Conservation (phyloP, 1,140 invertebrate species). For the Microvelia longipes region DNA sequence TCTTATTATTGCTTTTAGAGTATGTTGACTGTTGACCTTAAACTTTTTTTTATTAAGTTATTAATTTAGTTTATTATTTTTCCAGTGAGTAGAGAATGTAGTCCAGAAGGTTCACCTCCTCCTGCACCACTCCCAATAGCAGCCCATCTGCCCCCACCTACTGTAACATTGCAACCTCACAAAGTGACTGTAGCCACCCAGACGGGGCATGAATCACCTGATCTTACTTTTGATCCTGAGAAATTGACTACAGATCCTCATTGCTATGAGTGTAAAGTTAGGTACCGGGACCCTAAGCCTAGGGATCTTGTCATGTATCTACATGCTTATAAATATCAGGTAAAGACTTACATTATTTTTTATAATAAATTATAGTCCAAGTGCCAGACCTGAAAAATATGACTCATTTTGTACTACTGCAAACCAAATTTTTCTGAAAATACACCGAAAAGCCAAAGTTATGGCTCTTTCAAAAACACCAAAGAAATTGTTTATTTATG, state of each 20-base stretch:
- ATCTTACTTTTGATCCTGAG: constrained; percentile 48
- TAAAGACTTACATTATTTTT: constrained; percentile 12
- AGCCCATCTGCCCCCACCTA: neutral
- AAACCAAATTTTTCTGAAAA: too few species aligned
- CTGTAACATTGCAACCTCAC: neutral
- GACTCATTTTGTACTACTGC: too few species aligned
- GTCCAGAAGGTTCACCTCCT: constrained; percentile 29
- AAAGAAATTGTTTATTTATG: too few species aligned
- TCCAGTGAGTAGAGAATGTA: constrained; percentile 48
- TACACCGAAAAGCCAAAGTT: too few species aligned
- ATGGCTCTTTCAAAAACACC: too few species aligned
- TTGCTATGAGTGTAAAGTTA: constrained; percentile 82
- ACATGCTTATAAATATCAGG: constrained; percentile 52
- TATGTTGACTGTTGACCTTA: too few species aligned
- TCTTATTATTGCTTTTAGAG: too few species aligned
- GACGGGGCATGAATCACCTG: constrained; percentile 56
- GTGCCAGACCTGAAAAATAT: too few species aligned
- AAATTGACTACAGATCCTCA: constrained; percentile 67
- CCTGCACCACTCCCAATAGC: constrained; percentile 3
- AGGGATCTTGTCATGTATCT: constrained; percentile 87
- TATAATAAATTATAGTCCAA: too few species aligned
- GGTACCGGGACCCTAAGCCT: constrained; percentile 77
- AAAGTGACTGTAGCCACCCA: constrained; percentile 66
- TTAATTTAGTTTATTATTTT: too few species aligned
- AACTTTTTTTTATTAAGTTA: too few species aligned